A percentile compares a stretch with the other conserved stretches of the same genome.
Evolutionary conservation across 1,140 invertebrate species (phyloP).

Genomic region (Oryzaephilus surinamensis): DNA sequence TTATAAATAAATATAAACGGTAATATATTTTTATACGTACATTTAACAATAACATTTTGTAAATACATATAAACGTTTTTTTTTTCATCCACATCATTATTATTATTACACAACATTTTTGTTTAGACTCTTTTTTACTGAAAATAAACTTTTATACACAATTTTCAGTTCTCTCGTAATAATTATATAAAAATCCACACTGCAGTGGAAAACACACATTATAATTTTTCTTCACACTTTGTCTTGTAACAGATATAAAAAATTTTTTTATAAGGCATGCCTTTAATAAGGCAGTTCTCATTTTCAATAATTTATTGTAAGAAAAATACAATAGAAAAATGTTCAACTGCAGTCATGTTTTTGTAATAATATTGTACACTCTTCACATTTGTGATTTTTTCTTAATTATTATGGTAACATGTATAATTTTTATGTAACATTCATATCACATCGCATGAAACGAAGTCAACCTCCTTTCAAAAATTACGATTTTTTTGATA

Average conservation of each 20-base stretch:
- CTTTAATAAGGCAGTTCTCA: conserved; percentile 27
- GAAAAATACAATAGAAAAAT: conserved; percentile 17
- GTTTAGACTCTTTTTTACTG: conserved; percentile 17
- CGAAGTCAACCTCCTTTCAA: no score
- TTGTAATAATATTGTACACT: conserved; percentile 9
- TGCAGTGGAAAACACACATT: conserved; percentile 17
- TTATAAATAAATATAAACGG: conserved; percentile 18
- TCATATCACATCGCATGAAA: no score
- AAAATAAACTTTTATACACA: conserved; percentile 19
- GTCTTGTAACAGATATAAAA: conserved; percentile 23
- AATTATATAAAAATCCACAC: conserved; percentile 18
- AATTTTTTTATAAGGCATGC: conserved; percentile 29
- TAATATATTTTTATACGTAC: no score
- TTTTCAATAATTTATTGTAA: no score
- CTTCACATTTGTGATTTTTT: no score
- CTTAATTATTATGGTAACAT: conserved; percentile 21
- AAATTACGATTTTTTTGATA: no score
- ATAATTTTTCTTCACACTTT: no score
- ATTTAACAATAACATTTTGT: conserved; percentile 25
- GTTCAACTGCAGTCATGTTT: conserved; percentile 17
- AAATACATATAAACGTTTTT: conserved; percentile 26
- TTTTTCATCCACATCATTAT: no score
- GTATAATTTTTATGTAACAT: no score
- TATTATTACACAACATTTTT: no score
- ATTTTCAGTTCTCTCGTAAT: conserved; percentile 14